phyloP scores from a whole-genome alignment of 2,888 invertebrate genomes.

The Acrocyrtus sp. region DNA sequence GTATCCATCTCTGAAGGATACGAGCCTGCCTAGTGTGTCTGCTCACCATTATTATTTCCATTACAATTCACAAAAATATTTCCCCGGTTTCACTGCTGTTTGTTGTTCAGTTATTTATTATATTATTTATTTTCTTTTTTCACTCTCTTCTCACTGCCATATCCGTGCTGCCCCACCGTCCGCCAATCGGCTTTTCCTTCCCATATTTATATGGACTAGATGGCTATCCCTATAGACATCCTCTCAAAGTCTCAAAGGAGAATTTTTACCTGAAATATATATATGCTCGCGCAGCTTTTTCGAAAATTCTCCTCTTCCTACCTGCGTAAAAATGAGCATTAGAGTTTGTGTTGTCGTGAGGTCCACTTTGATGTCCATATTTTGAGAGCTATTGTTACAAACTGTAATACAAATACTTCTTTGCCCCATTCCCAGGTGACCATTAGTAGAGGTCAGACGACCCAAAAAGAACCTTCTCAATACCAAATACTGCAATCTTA shows the following conservation, averaged over 20 bases:
- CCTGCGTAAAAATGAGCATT: too few species aligned
- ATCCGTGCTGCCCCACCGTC: too few species aligned
- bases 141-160: slow-evolving; percentile 26
- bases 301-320: too few species aligned
- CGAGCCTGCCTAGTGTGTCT: neutral
- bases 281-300: too few species aligned
- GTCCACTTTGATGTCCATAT: slow-evolving; percentile 22
- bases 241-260: too few species aligned
- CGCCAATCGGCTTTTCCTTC: too few species aligned
- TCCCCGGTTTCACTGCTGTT: slow-evolving; percentile 34
- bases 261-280: too few species aligned
- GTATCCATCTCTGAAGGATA: slow-evolving; percentile 14
- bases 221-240: too few species aligned
- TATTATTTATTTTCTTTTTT: slow-evolving; percentile 28
- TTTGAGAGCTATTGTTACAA: neutral
- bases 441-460: slow-evolving; percentile 48
- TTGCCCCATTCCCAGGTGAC: slow-evolving; percentile 47
- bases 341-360: slow-evolving; percentile 1
- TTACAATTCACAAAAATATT: slow-evolving; percentile 48
- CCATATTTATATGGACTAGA: too few species aligned
- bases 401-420: slow-evolving; percentile 26
- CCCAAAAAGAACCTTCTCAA: slow-evolving; percentile 25
- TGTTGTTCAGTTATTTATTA: slow-evolving; percentile 46
- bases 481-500: too few species aligned
- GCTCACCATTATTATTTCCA: slow-evolving; percentile 38